These are phyloP conservation scores for Oncopodura yosiiana DNA, from an alignment of 1,140 invertebrate genomes.

Conservation along the genomic window DNA sequence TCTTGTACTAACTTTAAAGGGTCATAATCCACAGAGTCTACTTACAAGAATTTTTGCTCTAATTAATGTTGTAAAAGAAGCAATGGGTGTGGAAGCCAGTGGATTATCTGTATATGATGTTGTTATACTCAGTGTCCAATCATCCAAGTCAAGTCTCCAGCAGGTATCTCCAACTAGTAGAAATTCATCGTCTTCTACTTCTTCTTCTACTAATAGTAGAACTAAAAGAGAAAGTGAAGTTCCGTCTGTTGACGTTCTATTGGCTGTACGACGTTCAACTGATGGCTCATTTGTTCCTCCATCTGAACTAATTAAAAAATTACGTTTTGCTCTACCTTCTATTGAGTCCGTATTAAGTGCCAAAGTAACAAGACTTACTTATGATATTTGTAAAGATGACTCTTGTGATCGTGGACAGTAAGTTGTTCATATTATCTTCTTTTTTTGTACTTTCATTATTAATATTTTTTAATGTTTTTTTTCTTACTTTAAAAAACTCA, in stretches of 20 bases:
- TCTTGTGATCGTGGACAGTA: slow-evolving; percentile 35
- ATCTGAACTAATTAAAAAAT: slow-evolving; percentile 27
- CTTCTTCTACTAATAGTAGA: background rate
- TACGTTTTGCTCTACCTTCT: slow-evolving; percentile 32
- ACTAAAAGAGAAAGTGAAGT: slow-evolving; percentile 20
- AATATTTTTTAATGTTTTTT: background rate
- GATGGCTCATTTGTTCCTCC: slow-evolving; percentile 30
- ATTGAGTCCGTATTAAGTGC: slow-evolving; percentile 31
- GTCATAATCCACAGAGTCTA: slow-evolving; percentile 33
- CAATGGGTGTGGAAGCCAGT: slow-evolving; percentile 27
- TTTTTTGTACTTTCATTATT: background rate
- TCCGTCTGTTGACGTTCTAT: slow-evolving; percentile 31
- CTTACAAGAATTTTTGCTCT: slow-evolving; percentile 33
- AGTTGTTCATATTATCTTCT: slow-evolving; percentile 3
- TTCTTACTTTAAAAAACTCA: slow-evolving; percentile 7
- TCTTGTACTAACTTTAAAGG: slow-evolving; percentile 28
- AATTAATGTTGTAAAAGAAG: slow-evolving; percentile 34
- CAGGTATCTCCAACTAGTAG: background rate
- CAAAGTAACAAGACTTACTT: slow-evolving; percentile 26
- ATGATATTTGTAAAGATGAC: slow-evolving; percentile 30
- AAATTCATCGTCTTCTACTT: background rate
- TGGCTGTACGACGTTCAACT: slow-evolving; percentile 29
- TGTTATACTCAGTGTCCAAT: slow-evolving; percentile 30
- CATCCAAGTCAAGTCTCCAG: slow-evolving; percentile 7
- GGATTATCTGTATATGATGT: slow-evolving; percentile 29